Base-by-base conservation (phyloP, 2,113 vertebrate species). In the Eira barbara region DNA sequence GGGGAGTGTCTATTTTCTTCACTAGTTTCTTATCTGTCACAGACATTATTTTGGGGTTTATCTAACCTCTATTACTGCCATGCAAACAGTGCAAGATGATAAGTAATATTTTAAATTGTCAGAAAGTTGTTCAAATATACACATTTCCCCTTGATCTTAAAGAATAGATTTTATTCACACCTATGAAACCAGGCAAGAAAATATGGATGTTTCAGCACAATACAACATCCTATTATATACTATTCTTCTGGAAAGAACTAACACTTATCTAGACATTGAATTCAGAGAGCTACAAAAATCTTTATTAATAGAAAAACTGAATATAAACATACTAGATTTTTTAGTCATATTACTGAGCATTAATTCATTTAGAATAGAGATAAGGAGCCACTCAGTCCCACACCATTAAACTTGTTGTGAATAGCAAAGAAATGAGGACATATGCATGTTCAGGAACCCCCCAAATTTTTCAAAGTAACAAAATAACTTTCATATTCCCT, bases 51-150 rank as follows among this genome's bases (percentile, higher is more conserved):
- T 69, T 17, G 31, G 18, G 5, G 36, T 89, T 86, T 57, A 76
- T 65, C 81, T 57, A 36, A 12, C 3, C 25, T 91, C 61, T 95
- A 23, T 63, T 69, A 74, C 27, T 95, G 71, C 23, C 34, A 71
- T 94, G 57, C 7, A 85, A 78, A 85, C 39, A 81, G 14, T 76
- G 31, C 3, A 47, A 7, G 21, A 67, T 73, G 17, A 84, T 82
- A 76, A 95, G 18, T 57, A 81, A 76, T 78, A 81, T 94, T 95
- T 65, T 34, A 92, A 89, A 78, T 49, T 94, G 31, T 89, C 78
- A 94, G 57, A 89, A 55, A 91, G 6, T 61, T 81, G 29, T 63
- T 96, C 74, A 94, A 65, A 91, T 34, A 42, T 81, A 91, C 13
- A 94, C 6, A 94, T 57, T 81, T 59, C 25, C 17, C 18, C 78